Percentiles rank a stretch among this genome's conserved stretches.
Evolutionary conservation across 2,888 invertebrate genomes (phyloP).

Genomic region (Notocelia uddmanniana): DNA sequence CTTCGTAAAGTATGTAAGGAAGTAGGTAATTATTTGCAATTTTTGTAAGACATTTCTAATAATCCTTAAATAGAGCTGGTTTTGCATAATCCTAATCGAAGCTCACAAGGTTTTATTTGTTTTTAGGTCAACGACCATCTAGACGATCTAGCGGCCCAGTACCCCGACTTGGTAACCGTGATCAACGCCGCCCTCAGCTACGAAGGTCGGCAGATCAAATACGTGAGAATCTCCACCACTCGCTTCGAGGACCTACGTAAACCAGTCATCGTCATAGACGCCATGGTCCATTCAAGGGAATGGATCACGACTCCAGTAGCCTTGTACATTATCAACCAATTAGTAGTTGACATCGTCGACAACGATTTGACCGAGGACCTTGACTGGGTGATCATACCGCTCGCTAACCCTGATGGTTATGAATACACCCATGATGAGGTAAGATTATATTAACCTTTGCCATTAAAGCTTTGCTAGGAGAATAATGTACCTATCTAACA

Average conservation of each 20-base stretch:
- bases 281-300: conserved; percentile 89
- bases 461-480: conserved; percentile 21
- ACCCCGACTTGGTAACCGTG: conserved; percentile 82
- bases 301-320: conserved; percentile 90
- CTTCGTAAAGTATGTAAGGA: too few species aligned
- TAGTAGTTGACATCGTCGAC: conserved; percentile 85
- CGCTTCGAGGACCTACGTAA: conserved; percentile 75
- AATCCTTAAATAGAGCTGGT: too few species aligned
- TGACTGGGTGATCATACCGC: conserved; percentile 89
- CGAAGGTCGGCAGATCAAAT: conserved; percentile 86
- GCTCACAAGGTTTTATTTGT: background rate
- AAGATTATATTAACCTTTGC: conserved; percentile 51
- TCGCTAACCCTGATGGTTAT: conserved; percentile 91
- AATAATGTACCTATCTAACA: too few species aligned
- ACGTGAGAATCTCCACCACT: conserved; percentile 86
- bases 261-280: conserved; percentile 87
- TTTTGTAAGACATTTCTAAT: too few species aligned
- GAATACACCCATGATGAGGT: conserved; percentile 86
- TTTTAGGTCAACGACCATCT: conserved; percentile 83
- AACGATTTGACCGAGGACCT: conserved; percentile 81
- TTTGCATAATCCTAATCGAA: too few species aligned
- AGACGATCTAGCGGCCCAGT: conserved; percentile 68
- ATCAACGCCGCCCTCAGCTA: conserved; percentile 85
- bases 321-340: conserved; percentile 88
- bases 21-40: too few species aligned